phyloP scores from a whole-genome alignment of 2,888 invertebrate genomes.

The Ormyrus pomaceus region DNA sequence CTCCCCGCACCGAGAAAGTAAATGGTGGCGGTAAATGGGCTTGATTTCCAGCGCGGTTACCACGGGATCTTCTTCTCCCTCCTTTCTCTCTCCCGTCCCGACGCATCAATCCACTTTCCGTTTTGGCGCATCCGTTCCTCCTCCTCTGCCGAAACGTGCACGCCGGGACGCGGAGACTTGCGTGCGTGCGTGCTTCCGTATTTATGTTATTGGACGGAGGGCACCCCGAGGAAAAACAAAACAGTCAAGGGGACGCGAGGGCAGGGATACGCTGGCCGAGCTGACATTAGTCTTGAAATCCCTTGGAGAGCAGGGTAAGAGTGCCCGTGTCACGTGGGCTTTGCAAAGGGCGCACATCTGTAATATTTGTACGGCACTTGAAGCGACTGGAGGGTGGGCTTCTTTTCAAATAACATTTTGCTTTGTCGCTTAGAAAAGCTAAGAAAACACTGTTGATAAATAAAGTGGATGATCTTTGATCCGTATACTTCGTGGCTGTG shows the following conservation, averaged over 20 bases:
- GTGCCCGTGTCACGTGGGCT: too few species aligned
- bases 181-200: not conserved
- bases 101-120: not conserved
- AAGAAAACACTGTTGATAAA: not conserved
- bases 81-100: not conserved
- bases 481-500: not conserved
- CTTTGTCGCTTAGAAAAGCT: too few species aligned
- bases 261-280: too few species aligned
- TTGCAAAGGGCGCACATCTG: too few species aligned
- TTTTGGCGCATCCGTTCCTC: not conserved
- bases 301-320: too few species aligned
- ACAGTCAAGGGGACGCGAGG: too few species aligned
- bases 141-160: not conserved
- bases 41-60: slow-evolving; percentile 23
- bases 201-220: not conserved
- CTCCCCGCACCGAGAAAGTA: too few species aligned
- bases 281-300: too few species aligned
- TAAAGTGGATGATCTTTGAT: not conserved
- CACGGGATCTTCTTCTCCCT: not conserved
- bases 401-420: too few species aligned
- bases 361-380: too few species aligned
- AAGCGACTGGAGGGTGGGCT: too few species aligned
- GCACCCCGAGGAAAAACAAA: too few species aligned
- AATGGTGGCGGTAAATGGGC: slow-evolving; percentile 5
- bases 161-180: not conserved